These are phyloP conservation scores for Tachystola acroxantha DNA, from an alignment of 2,888 invertebrate species.

Conservation along the genomic window DNA sequence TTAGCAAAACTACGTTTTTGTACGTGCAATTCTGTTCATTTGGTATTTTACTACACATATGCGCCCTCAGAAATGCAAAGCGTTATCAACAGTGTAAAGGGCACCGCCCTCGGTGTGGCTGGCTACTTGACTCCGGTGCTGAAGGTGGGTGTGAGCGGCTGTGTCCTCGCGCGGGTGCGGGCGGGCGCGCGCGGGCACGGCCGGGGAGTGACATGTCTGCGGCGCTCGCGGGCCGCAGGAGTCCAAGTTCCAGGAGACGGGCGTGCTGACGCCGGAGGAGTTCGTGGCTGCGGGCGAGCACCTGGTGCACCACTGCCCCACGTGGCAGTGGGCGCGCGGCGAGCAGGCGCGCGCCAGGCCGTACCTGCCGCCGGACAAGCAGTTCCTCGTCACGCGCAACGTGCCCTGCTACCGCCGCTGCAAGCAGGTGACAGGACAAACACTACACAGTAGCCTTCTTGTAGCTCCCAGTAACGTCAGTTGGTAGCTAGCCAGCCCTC, in stretches of 20 bases:
- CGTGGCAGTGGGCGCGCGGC: slow-evolving; percentile 98
- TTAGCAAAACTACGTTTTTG: too few species aligned
- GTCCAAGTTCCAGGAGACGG: slow-evolving; percentile 98
- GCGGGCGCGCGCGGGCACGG: too few species aligned
- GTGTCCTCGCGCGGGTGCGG: too few species aligned
- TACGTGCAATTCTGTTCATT: too few species aligned
- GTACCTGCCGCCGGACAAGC: slow-evolving; percentile 96
- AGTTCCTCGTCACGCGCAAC: slow-evolving; percentile 97
- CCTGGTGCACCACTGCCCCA: slow-evolving; percentile 98
- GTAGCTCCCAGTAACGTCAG: background rate
- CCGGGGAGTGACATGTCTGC: too few species aligned
- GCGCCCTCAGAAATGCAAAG: slow-evolving; percentile 92
- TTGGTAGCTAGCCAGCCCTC: too few species aligned
- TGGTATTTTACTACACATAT: too few species aligned
- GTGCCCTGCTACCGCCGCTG: slow-evolving; percentile 98
- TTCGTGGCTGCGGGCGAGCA: slow-evolving; percentile 99
- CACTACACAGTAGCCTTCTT: slow-evolving; percentile 1
- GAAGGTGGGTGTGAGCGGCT: slow-evolving; percentile 83
- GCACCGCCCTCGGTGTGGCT: slow-evolving; percentile 96
- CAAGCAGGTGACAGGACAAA: slow-evolving; percentile 81
- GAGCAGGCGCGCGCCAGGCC: slow-evolving; percentile 93
- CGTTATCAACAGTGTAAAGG: slow-evolving; percentile 96
- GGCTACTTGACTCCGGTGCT: slow-evolving; percentile 97
- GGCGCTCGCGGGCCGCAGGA: slow-evolving; percentile 82
- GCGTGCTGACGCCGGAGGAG: slow-evolving; percentile 98